Base-by-base conservation (phyloP, 2,797 vertebrate genomes). In the Phaenicophaeus curvirostris region DNA sequence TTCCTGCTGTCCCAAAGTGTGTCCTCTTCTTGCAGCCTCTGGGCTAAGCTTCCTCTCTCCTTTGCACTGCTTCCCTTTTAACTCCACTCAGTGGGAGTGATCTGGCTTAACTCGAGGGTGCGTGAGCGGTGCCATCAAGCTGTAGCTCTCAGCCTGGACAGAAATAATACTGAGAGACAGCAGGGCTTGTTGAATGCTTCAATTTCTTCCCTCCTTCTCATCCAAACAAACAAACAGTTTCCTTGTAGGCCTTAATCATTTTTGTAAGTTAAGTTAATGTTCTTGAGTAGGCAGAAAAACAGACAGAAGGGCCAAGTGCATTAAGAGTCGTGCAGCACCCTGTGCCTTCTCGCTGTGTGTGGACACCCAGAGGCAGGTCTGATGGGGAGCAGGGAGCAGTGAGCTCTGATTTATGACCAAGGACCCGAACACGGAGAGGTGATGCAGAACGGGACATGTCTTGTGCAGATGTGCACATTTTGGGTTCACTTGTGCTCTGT, bases 201-300 rank as follows among this genome's bases (percentile, higher is more conserved):
- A 6, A 1, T 85, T 92, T 86, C 58, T 78, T 88, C 23, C 39
- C 75, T 93, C 78, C 27, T 11, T 90, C 33, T 83, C 69, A 58
- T 68, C 46, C 58, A 77, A 87, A 89, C 53, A 72, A 91, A 74
- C 17, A 8, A 90, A 35, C 7, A 24, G 35, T 77, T 87, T 59
- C 35, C 25, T 77, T 67, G 61, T 71, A 87, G 46, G 85, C 81
- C 72, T 89, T 85, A 90, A 89, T 65, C 46, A 83, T 27, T 74
- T 89, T 68, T 80, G 5, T 62, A 73, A 92, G 23, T 48, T 90
- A 59, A 82, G 75, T 35, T 78, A 59, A 62, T 94, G 62, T 78
- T 88, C 76, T 79, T 3, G 3, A 90, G 25, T 71, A 66, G 61
- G 33, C 69, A 82, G 71, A 81, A 67, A 91, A 59, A 39, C 9